Conservation (phyloP, 1,140 invertebrate genomes). For the Zeugodacus cucurbitae region DNA sequence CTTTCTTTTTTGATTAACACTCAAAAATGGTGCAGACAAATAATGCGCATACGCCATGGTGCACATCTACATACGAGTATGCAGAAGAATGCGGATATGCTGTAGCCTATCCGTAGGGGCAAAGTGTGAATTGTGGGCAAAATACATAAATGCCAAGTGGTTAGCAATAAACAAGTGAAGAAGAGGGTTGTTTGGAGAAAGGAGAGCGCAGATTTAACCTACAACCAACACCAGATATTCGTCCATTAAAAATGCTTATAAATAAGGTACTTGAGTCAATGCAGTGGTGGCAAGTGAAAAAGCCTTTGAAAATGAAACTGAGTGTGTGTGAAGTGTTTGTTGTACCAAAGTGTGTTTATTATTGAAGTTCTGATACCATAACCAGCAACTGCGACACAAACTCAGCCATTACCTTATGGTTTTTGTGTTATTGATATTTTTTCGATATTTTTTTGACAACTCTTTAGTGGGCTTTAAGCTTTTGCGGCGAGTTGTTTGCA, state of each 20-base stretch:
- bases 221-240: background rate
- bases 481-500: too few relatives aligned
- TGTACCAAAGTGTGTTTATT: background rate
- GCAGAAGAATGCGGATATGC: background rate
- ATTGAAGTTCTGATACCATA: background rate
- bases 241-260: slow-evolving; percentile 34
- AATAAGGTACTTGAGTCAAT: slow-evolving; percentile 34
- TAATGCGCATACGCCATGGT: background rate
- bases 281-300: background rate
- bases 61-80: background rate
- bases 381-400: background rate
- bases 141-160: slow-evolving; percentile 31
- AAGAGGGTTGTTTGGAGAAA: background rate
- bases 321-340: background rate
- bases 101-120: background rate
- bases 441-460: too few relatives aligned
- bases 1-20: background rate
- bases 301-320: background rate
- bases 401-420: too few relatives aligned
- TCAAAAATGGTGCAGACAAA: slow-evolving; percentile 2
- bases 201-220: too few relatives aligned
- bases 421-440: too few relatives aligned
- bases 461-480: too few relatives aligned
- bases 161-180: slow-evolving; percentile 45
- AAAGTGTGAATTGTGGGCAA: slow-evolving; percentile 33